These are phyloP conservation scores for Dysidea cf. avara DNA, from an alignment of 37 sponge, comb jelly and placozoan species.

Conservation along the genomic window DNA sequence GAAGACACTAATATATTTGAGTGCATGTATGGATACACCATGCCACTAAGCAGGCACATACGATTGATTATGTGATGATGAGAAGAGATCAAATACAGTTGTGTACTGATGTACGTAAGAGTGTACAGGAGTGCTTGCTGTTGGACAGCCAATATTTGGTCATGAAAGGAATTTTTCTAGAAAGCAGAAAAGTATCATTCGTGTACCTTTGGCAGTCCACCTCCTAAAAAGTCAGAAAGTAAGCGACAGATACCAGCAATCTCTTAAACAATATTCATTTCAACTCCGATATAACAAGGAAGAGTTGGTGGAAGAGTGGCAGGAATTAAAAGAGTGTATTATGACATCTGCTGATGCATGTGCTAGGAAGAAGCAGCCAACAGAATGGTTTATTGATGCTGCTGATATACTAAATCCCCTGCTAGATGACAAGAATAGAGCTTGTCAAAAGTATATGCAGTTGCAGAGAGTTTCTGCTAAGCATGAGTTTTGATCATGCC, in stretches of 20 bases:
- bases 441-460: background rate
- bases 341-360: background rate
- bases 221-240: too few species aligned
- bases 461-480: background rate
- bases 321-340: background rate
- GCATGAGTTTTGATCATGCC: background rate
- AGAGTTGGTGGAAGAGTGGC: background rate
- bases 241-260: conserved; percentile 1
- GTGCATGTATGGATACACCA: too few species aligned
- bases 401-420: background rate
- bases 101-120: too few species aligned
- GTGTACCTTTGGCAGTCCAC: too few species aligned
- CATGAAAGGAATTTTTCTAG: too few species aligned
- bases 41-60: too few species aligned
- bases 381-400: conserved; percentile 2
- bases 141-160: too few species aligned
- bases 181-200: too few species aligned
- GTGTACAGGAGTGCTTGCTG: too few species aligned
- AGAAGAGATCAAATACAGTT: too few species aligned
- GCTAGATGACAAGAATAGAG: background rate
- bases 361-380: background rate
- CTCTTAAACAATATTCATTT: background rate
- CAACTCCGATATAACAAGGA: background rate
- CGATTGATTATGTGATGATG: too few species aligned
- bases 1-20: too few species aligned